Evolutionary conservation across 1,140 invertebrate genomes (phyloP).

Genomic region (Ceratosolen solmsi): DNA sequence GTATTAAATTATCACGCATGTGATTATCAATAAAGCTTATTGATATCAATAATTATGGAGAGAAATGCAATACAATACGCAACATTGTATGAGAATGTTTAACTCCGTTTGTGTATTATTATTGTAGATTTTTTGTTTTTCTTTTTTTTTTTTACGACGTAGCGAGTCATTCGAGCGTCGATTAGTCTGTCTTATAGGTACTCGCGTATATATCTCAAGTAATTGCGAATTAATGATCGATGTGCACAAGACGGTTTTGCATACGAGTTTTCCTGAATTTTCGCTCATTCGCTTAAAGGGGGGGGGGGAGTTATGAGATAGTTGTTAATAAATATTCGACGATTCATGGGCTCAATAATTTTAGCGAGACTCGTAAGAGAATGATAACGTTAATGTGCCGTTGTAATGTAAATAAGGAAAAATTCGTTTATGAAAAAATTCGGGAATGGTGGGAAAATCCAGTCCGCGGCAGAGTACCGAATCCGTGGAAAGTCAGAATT

Average conservation of each 20-base stretch:
- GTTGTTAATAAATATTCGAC: background rate
- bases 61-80: background rate
- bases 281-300: background rate
- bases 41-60: background rate
- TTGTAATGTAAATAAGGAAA: too few species aligned
- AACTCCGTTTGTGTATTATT: too few species aligned
- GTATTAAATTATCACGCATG: background rate
- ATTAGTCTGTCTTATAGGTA: background rate
- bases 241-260: background rate
- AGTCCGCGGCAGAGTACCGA: too few species aligned
- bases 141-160: too few species aligned
- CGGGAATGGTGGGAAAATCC: too few species aligned
- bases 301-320: background rate
- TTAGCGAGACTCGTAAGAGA: too few species aligned
- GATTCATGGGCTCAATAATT: too few species aligned
- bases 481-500: too few species aligned
- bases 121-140: too few species aligned
- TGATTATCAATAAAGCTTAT: background rate
- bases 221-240: slow-evolving; percentile 12
- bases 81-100: background rate
- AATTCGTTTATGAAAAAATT: too few species aligned
- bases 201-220: background rate
- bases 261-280: background rate
- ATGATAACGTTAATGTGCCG: too few species aligned
- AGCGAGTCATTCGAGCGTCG: background rate